These are phyloP conservation scores for Anarhynchus alexandrinus DNA, from an alignment of 2,113 vertebrate genomes.

Conservation along the genomic window DNA sequence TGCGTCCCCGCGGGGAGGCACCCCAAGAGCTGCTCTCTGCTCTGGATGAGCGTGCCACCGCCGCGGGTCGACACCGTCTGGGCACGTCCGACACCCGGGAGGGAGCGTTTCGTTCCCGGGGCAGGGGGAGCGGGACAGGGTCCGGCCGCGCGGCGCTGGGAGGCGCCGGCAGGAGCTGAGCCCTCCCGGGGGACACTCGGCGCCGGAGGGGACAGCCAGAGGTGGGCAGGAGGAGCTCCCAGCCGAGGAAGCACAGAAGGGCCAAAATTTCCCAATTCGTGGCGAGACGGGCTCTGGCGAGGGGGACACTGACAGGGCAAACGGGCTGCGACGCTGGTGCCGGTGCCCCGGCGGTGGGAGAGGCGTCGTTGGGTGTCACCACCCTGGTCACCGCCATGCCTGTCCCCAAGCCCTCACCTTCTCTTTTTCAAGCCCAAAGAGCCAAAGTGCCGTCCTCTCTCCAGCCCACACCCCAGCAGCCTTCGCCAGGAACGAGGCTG, in stretches of 20 bases:
- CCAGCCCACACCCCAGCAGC: no score
- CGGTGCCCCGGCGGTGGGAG: accelerated
- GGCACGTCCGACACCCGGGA: not conserved
- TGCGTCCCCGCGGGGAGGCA: accelerated
- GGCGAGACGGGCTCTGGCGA: accelerated
- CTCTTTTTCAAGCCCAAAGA: not conserved
- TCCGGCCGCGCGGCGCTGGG: accelerated
- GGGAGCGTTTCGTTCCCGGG: not conserved
- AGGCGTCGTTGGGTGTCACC: not conserved
- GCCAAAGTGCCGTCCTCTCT: no score
- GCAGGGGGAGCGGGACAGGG: not conserved
- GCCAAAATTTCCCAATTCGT: not conserved
- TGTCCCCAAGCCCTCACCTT: not conserved
- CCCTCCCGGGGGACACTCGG: no score
- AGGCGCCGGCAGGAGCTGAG: not conserved
- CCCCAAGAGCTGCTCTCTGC: not conserved
- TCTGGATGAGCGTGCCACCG: not conserved
- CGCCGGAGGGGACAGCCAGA: accelerated
- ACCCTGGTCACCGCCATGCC: not conserved
- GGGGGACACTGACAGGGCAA: not conserved
- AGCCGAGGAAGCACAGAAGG: accelerated
- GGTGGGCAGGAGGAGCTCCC: not conserved
- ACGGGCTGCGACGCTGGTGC: not conserved
- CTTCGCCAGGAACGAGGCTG: not conserved
- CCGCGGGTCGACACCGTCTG: not conserved